Evolutionary conservation across 2,113 vertebrate species (phyloP).

Genomic region (Acinonyx jubatus): DNA sequence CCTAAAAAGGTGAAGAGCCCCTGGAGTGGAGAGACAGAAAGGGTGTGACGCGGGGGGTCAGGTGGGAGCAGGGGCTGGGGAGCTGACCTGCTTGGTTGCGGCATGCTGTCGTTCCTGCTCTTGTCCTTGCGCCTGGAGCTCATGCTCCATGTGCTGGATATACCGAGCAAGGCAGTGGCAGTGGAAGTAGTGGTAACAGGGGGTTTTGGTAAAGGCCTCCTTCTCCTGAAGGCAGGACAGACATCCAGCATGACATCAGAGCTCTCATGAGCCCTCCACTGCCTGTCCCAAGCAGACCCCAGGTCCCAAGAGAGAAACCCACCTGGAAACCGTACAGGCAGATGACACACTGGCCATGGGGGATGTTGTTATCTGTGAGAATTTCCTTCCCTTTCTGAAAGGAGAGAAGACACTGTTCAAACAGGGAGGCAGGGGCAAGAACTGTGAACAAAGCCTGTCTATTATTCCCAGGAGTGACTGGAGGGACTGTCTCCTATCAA

Average conservation of each 20-base stretch:
- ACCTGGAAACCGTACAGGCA: slow-evolving; percentile 97
- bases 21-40: not conserved
- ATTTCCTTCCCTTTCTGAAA: slow-evolving; percentile 97
- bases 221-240: slow-evolving; percentile 87
- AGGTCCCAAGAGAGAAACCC: not conserved
- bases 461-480: not conserved
- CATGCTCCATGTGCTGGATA: slow-evolving; percentile 91
- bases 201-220: slow-evolving; percentile 95
- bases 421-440: not conserved
- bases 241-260: not conserved
- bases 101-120: slow-evolving; percentile 86
- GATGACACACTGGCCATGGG: slow-evolving; percentile 96
- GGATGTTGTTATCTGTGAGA: slow-evolving; percentile 97
- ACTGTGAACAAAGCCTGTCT: not conserved
- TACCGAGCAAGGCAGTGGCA: slow-evolving; percentile 97
- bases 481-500: not conserved
- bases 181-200: slow-evolving; percentile 98
- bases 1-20: not conserved
- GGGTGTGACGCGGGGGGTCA: not conserved
- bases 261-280: not conserved
- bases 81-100: slow-evolving; percentile 72
- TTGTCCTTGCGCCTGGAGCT: slow-evolving; percentile 88
- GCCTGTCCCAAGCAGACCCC: not conserved
- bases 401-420: slow-evolving; percentile 44
- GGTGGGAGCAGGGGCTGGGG: accelerated